Evolutionary conservation across 2,113 vertebrate genomes (phyloP), one percentile per base, ranked within the genome.

Genomic region (Psophia crepitans): DNA sequence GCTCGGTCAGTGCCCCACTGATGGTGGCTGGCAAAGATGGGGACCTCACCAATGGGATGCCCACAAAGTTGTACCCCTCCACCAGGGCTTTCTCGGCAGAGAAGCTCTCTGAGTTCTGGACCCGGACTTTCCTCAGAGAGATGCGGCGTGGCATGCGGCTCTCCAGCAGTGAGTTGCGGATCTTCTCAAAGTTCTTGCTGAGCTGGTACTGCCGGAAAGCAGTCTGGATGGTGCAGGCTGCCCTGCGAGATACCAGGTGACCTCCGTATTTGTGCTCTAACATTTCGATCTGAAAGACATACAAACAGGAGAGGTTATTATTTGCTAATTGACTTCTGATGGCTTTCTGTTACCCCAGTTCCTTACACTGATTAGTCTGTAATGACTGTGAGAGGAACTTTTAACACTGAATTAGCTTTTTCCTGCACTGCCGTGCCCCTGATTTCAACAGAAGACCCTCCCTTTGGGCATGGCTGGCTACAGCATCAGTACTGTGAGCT

Each of bases 151-250:
- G 99, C 93, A 99, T 97, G 92, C 99, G 99, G 94, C 99, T 99
- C 97, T 99, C 99, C 30, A 99, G 98, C 64, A 99, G 98, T 0
- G 99, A 99, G 98, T 99, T 99, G 43, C 99, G 99, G 93, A 99
- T 99, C 98, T 99, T 99, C 96, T 99, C 99, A 64, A 99, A 99
- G 98, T 99, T 99, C 98, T 99, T 99, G 98, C 99, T 99, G 95
- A 99, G 99, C 98, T 99, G 99, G 96, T 99, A 99, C 97, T 99
- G 99, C 84, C 99, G 98, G 98, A 99, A 99, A 6, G 99, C 99
- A 1, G 99, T 99, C 97, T 99, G 99, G 96, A 99, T 99, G 80
- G 99, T 99, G 94, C 99, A 99, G 43, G 99, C 99, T 28, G 99
- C 99, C 24, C 99, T 98, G 69, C 99, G 98, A 32, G 99, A 99